Evolutionary conservation across 1,140 invertebrate genomes (phyloP).

Genomic region (Ylistrum balloti): DNA sequence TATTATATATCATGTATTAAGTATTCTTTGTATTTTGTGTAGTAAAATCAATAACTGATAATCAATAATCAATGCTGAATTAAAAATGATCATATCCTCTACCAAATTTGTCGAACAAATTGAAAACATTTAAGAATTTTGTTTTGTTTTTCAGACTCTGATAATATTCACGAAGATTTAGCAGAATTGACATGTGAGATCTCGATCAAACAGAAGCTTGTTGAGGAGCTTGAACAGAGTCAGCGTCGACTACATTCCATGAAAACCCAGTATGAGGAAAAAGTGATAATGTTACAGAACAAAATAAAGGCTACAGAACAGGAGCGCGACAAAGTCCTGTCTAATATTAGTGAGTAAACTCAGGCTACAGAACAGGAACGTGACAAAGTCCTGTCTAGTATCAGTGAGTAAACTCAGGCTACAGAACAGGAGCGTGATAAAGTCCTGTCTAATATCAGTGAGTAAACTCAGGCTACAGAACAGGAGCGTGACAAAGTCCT

Average conservation of each 20-base stretch:
- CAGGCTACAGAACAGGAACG: slow-evolving; percentile 95
- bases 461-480: slow-evolving; percentile 90
- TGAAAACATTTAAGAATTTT: too few relatives aligned
- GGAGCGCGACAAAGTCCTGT: slow-evolving; percentile 96
- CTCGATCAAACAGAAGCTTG: slow-evolving; percentile 94
- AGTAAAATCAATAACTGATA: too few relatives aligned
- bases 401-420: slow-evolving; percentile 84
- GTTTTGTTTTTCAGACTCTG: slow-evolving; percentile 73
- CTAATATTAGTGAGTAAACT: slow-evolving; percentile 82
- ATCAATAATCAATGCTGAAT: too few relatives aligned
- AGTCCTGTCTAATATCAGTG: slow-evolving; percentile 87
- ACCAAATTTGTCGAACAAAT: too few relatives aligned
- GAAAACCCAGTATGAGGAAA: slow-evolving; percentile 95
- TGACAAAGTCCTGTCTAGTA: slow-evolving; percentile 92
- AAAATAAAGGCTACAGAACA: slow-evolving; percentile 95
- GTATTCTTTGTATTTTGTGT: too few relatives aligned
- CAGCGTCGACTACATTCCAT: slow-evolving; percentile 92
- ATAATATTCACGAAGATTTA: slow-evolving; percentile 87
- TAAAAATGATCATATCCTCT: too few relatives aligned
- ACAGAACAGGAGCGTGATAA: slow-evolving; percentile 97
- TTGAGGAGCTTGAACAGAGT: slow-evolving; percentile 95
- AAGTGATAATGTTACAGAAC: slow-evolving; percentile 93
- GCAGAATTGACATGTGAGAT: slow-evolving; percentile 94
- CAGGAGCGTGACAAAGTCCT: slow-evolving; percentile 96
- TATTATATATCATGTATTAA: too few relatives aligned